These are phyloP conservation scores for Micromys minutus DNA, from an alignment of 2,113 vertebrate genomes.

Conservation along the genomic window DNA sequence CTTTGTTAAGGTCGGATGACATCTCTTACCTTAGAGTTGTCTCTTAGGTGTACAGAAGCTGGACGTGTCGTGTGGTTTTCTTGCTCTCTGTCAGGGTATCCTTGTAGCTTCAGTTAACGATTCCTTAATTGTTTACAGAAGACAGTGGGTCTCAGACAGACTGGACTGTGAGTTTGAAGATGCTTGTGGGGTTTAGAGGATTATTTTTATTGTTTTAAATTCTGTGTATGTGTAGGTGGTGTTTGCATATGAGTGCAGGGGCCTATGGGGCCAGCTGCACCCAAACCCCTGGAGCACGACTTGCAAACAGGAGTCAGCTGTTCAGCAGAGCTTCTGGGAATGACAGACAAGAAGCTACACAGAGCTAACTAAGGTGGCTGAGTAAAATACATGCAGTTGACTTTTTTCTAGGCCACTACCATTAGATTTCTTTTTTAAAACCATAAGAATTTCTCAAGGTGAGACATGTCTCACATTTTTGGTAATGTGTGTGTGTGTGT, in stretches of 20 bases:
- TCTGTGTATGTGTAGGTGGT: background rate
- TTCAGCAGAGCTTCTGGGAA: background rate
- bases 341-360: background rate
- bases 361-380: background rate
- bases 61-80: background rate
- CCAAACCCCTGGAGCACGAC: background rate
- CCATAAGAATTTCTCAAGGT: background rate
- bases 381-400: background rate
- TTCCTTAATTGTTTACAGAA: background rate
- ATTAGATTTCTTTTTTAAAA: conserved; percentile 4
- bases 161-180: background rate
- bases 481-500: background rate
- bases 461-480: background rate
- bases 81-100: background rate
- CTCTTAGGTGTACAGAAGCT: background rate
- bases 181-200: background rate
- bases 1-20: background rate
- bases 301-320: background rate
- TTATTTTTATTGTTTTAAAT: background rate
- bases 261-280: background rate
- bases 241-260: background rate
- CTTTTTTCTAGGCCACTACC: background rate
- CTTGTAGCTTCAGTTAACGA: background rate
- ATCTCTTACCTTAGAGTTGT: background rate
- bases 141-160: background rate